Base-by-base conservation (phyloP, 92 coral and sea anemone genomes). In the Porites rus region DNA sequence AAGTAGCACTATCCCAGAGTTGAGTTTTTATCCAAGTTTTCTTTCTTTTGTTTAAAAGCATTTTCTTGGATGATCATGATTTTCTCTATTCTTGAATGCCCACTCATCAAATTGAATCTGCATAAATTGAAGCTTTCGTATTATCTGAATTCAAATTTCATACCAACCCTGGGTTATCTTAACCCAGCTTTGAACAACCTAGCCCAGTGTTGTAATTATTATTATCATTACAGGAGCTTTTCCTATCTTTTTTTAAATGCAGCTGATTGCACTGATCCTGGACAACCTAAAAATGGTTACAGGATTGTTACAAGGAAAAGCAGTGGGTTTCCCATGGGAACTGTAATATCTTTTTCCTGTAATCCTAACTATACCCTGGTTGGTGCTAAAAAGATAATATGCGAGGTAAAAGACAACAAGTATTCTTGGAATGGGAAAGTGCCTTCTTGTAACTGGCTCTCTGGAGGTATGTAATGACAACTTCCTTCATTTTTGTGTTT, bases 361-460 rank as follows among this genome's bases (percentile, higher is more conserved):
- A 50, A 72, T 77, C 51, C 38, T 4, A 62, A 83, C 58, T 94
- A 88, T 72, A 63, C 46, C 59, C 87, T 91, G 58, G 53, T 50
- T 75, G 97, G 97, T 50, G 78, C 86, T 22, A 82, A 83, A 46
- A 94, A 91, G 82, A 89, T 94, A 14, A 19, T 28, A 28, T 94
- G 97, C 25, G 59, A 9, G 1, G 67, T 25, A 51, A 83, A 86
- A 8, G 58, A 38, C 20, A 21, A 67, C 10, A 11, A 10, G 4
- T 20, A 67, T 53, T 10, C 2, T 10, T 94, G 97, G 97, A 86
- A 68, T 63, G 94, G 91, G 9, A 94, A 92, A 81, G 73, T 85
- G 7, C 97, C 97, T 0, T 50, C n/a, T 14, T 94, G 97, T 64
- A 2, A 18, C 7, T 38, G 46, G 46, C 46, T 4, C 46, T 51